Conservation (phyloP, 2,113 vertebrate genomes). For the Malurus elegans region DNA sequence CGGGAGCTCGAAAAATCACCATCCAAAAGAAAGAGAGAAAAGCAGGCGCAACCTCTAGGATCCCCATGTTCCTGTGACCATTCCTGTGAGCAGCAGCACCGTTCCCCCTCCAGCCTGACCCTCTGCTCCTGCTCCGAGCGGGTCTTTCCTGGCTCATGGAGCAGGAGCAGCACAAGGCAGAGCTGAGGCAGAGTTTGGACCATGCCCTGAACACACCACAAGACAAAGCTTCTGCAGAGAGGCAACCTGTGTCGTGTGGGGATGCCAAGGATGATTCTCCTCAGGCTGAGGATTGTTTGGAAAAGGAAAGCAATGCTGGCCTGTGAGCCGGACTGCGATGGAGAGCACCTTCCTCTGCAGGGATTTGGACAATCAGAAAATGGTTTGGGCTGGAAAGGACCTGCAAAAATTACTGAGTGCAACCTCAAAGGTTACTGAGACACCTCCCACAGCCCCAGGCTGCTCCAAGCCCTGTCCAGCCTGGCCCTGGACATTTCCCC, state of each 20-base stretch:
- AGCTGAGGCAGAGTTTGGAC: background rate
- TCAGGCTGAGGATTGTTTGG: background rate
- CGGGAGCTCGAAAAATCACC: background rate
- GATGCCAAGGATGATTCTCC: constrained; percentile 1
- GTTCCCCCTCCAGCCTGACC: background rate
- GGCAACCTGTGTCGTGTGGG: background rate
- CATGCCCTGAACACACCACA: background rate
- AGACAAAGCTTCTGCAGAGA: background rate
- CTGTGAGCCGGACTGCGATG: background rate
- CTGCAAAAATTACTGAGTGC: background rate
- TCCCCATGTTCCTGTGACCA: rapidly evolving
- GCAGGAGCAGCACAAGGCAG: background rate
- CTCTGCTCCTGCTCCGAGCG: rapidly evolving
- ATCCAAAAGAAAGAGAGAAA: background rate
- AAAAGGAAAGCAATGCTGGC: background rate
- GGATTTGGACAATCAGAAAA: rapidly evolving
- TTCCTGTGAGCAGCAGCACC: background rate
- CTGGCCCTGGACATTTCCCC: background rate
- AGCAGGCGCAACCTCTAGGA: rapidly evolving
- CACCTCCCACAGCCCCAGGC: background rate
- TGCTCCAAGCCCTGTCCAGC: background rate
- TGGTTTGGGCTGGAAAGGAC: background rate
- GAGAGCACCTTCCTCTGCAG: background rate
- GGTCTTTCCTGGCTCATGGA: background rate
- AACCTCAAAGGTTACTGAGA: background rate